Conservation (phyloP, 2,888 invertebrate genomes). For the Hybos culiciformis region DNA sequence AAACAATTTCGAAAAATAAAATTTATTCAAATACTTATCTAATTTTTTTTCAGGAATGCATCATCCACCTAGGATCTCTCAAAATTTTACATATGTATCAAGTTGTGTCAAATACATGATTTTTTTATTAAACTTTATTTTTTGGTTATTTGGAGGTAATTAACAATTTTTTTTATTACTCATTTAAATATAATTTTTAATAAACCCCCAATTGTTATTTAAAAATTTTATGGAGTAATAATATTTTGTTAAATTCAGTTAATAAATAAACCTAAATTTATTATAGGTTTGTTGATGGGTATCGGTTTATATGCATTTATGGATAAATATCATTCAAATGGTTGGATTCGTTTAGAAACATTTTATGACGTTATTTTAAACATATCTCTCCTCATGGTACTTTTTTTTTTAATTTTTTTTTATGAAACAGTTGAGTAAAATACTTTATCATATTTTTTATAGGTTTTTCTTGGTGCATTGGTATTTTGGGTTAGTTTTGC, state of each 20-base stretch:
- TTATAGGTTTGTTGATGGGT: constrained; percentile 70
- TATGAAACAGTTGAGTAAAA: too few species aligned
- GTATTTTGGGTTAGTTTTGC: constrained; percentile 68
- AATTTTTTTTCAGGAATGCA: constrained; percentile 22
- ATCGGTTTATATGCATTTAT: constrained; percentile 84
- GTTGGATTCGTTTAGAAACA: constrained; percentile 66
- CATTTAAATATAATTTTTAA: too few species aligned
- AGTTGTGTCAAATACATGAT: constrained; percentile 36
- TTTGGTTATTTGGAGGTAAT: constrained; percentile 78
- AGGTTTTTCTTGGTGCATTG: too few species aligned
- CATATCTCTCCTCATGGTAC: constrained; percentile 79
- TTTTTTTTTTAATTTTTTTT: too few species aligned
- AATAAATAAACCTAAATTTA: too few species aligned
- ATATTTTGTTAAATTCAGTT: too few species aligned
- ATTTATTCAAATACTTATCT: too few species aligned
- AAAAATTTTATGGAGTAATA: too few species aligned
- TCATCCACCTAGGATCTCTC: constrained; percentile 28
- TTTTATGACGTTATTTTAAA: constrained; percentile 83
- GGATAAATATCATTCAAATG: constrained; percentile 83
- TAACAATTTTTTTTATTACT: too few species aligned
- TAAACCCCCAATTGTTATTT: too few species aligned
- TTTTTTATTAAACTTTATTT: constrained; percentile 35
- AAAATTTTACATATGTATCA: constrained; percentile 33
- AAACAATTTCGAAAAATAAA: too few species aligned
- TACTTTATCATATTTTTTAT: too few species aligned